Percentiles rank a stretch among this genome's conserved stretches.
Conservation (phyloP, 2,113 vertebrate genomes). For the Oryzias celebensis region DNA sequence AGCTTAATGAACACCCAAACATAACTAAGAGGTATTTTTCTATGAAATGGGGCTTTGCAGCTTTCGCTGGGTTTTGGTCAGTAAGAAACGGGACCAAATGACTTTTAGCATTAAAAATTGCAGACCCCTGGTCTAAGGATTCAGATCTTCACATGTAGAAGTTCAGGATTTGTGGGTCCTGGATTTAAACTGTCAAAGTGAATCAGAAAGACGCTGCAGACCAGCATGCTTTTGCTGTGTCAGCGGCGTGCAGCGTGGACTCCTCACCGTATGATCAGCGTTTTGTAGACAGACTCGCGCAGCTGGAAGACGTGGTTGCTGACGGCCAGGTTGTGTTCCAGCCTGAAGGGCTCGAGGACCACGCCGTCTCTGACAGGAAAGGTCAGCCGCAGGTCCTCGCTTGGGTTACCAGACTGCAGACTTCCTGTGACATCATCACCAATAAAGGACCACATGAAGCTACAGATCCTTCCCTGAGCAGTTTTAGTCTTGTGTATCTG, state of each 20-base stretch:
- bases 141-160: too few relatives aligned
- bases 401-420: conserved; percentile 72
- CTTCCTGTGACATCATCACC: conserved; percentile 8
- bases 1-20: too few relatives aligned
- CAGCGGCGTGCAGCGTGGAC: too few relatives aligned
- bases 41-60: neutral
- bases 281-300: conserved; percentile 89
- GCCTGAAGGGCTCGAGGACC: conserved; percentile 91
- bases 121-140: too few relatives aligned
- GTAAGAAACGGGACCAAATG: too few relatives aligned
- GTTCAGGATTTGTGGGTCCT: too few relatives aligned
- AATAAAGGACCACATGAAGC: too few relatives aligned
- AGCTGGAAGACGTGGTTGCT: conserved; percentile 96
- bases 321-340: conserved; percentile 94
- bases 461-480: too few relatives aligned
- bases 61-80: neutral
- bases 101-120: too few relatives aligned
- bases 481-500: too few relatives aligned
- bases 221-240: neutral
- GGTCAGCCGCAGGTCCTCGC: conserved; percentile 89
- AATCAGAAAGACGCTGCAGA: too few relatives aligned
- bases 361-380: conserved; percentile 92
- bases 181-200: too few relatives aligned
- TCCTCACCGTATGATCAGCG: conserved; percentile 86
- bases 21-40: neutral